phyloP scores from a whole-genome alignment of 2,113 vertebrate genomes.

The Xiphorhynchus elegans region DNA sequence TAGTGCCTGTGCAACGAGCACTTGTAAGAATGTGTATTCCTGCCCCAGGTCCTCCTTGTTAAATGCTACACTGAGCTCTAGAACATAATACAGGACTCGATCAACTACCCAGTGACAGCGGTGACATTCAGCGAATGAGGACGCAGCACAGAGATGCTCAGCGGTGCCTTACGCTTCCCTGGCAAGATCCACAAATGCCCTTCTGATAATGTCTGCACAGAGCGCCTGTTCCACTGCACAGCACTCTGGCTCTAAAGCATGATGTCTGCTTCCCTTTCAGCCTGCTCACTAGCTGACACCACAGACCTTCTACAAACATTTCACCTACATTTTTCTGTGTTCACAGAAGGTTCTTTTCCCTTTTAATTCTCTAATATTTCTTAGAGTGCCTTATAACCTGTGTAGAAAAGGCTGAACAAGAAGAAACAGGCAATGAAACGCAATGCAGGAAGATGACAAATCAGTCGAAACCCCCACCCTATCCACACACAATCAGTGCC shows the following conservation, averaged over 20 bases:
- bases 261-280: not conserved
- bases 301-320: not conserved
- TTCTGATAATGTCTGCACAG: not conserved
- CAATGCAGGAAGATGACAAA: slow-evolving; percentile 65
- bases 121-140: not conserved
- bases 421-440: slow-evolving; percentile 61
- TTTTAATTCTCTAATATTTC: slow-evolving; percentile 22
- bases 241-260: not conserved
- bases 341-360: not conserved
- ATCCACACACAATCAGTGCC: slow-evolving; percentile 73
- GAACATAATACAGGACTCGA: not conserved
- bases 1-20: not conserved
- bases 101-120: not conserved
- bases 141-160: not conserved
- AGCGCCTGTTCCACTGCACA: not conserved
- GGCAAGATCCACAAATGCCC: not conserved
- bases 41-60: not conserved
- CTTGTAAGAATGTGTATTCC: not conserved
- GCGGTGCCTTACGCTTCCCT: not conserved
- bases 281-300: not conserved
- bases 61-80: not conserved
- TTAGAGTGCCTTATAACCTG: not conserved
- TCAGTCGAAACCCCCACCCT: slow-evolving; percentile 71
- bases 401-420: not conserved
- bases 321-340: not conserved